These are phyloP conservation scores for Drosophila planitibia DNA, from an alignment of 2,888 invertebrate species.

Conservation along the genomic window DNA sequence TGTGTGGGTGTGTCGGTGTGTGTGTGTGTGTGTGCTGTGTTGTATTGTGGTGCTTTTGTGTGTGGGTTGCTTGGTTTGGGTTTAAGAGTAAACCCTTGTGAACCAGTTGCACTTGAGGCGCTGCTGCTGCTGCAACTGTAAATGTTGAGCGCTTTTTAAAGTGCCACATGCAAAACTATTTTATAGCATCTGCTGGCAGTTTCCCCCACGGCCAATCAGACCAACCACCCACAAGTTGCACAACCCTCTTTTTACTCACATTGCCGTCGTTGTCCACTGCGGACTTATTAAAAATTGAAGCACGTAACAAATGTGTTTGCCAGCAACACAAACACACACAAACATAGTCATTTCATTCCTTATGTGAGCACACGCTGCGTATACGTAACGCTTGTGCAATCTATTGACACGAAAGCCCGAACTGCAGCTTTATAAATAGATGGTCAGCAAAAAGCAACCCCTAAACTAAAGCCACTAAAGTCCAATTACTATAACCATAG, in stretches of 20 bases:
- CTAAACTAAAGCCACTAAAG: slow-evolving; percentile 1
- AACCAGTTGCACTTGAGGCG: slow-evolving; percentile 77
- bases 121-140: slow-evolving; percentile 43
- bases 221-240: neutral
- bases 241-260: neutral
- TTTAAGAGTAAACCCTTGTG: slow-evolving; percentile 62
- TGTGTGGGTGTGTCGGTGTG: slow-evolving; percentile 17
- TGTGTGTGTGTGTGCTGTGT: neutral
- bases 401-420: slow-evolving; percentile 38
- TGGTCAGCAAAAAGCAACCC: slow-evolving; percentile 3
- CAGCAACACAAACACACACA: slow-evolving; percentile 5
- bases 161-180: slow-evolving; percentile 67
- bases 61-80: slow-evolving; percentile 38
- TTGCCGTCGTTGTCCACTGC: slow-evolving; percentile 19
- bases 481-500: slow-evolving; percentile 8
- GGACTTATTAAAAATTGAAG: slow-evolving; percentile 57
- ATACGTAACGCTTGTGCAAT: slow-evolving; percentile 56
- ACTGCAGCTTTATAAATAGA: slow-evolving; percentile 55
- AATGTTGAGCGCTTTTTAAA: slow-evolving; percentile 53
- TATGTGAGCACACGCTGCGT: slow-evolving; percentile 37
- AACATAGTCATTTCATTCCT: slow-evolving; percentile 15
- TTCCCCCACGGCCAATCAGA: neutral
- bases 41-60: slow-evolving; percentile 16
- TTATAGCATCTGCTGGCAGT: slow-evolving; percentile 35
- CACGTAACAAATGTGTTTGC: slow-evolving; percentile 58